phyloP scores from a whole-genome alignment of 2,113 vertebrate species.

The Cynocephalus volans region DNA sequence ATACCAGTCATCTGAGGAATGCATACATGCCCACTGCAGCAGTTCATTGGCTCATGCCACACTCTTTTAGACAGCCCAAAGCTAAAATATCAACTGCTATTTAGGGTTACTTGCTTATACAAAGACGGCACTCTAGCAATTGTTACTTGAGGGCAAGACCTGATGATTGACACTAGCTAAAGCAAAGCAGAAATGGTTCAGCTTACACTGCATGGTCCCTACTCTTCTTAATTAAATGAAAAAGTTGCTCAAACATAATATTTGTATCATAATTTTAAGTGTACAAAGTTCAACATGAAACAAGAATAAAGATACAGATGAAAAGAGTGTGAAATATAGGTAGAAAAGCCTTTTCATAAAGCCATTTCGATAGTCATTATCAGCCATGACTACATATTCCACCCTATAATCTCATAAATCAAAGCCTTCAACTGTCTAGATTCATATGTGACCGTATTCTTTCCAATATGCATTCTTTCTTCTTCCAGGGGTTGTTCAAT shows the following conservation, averaged over 20 bases:
- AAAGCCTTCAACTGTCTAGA: constrained; percentile 94
- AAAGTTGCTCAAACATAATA: not conserved
- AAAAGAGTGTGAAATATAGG: not conserved
- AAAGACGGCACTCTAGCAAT: not conserved
- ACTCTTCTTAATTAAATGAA: not conserved
- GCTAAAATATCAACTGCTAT: not conserved
- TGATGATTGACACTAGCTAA: not conserved
- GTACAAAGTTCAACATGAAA: not conserved
- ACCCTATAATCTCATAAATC: constrained; percentile 94
- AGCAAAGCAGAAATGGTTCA: not conserved
- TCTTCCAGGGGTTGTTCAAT: constrained; percentile 97
- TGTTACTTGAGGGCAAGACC: not conserved
- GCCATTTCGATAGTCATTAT: not conserved
- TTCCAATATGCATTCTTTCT: constrained; percentile 93
- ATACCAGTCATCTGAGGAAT: not conserved
- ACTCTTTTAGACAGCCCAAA: not conserved
- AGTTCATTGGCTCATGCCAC: not conserved
- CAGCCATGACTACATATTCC: constrained; percentile 89
- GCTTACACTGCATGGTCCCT: not conserved
- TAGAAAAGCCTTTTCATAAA: constrained; percentile 24
- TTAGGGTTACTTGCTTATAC: not conserved
- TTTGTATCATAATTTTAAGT: not conserved
- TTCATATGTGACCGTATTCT: constrained; percentile 97
- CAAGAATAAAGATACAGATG: not conserved
- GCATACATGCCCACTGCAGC: not conserved